phyloP scores from a whole-genome alignment of 2,888 invertebrate species.

The Drymonia ruficornis region DNA sequence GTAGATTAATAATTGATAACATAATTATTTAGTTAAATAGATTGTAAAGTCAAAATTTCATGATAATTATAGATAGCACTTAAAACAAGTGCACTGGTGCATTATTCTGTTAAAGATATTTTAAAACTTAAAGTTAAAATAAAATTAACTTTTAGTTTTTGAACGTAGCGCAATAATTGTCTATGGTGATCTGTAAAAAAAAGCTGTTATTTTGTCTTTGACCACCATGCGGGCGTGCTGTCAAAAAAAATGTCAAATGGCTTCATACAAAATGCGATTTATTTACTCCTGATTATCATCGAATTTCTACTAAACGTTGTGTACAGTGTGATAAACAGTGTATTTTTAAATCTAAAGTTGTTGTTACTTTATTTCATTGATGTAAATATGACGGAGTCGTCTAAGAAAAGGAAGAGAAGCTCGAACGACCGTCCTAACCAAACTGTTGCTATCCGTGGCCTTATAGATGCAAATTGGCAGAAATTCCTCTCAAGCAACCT shows the following conservation, averaged over 20 bases:
- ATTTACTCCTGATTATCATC: slow-evolving; percentile 58
- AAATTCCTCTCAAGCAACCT: slow-evolving; percentile 64
- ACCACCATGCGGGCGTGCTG: slow-evolving; percentile 37
- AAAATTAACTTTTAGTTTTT: neutral
- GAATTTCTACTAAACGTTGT: slow-evolving; percentile 59
- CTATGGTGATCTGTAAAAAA: no score
- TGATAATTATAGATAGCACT: no score
- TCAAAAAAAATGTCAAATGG: slow-evolving; percentile 66
- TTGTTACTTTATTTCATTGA: slow-evolving; percentile 46
- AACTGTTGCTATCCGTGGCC: slow-evolving; percentile 56
- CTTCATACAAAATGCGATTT: slow-evolving; percentile 46
- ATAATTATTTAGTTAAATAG: no score
- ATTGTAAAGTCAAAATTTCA: no score
- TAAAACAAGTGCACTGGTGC: no score
- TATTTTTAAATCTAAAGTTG: slow-evolving; percentile 42
- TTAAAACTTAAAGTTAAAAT: no score
- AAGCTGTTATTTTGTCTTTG: slow-evolving; percentile 16
- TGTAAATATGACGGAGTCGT: slow-evolving; percentile 69
- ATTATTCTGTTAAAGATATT: no score
- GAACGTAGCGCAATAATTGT: neutral
- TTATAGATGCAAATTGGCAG: slow-evolving; percentile 78
- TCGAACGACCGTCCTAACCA: slow-evolving; percentile 55
- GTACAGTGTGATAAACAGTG: slow-evolving; percentile 37
- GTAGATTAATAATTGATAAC: no score
- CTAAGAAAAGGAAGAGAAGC: slow-evolving; percentile 64